Percentiles rank a stretch among this genome's conserved stretches.
Conservation (phyloP, 2,113 vertebrate genomes). For the Vimba vimba region DNA sequence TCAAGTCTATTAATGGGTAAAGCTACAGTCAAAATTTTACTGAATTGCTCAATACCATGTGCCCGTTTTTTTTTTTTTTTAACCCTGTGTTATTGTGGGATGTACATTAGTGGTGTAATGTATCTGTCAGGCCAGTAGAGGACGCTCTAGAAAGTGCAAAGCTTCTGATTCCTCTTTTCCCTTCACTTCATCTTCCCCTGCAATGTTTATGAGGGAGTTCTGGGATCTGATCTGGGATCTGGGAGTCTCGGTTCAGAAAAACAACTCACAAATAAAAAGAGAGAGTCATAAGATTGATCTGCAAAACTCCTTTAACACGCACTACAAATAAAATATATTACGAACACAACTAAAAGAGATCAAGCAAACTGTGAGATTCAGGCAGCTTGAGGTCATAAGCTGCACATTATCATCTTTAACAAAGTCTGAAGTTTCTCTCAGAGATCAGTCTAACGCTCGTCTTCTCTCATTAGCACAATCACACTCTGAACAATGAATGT, state of each 20-base stretch:
- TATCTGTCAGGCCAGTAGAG: neutral
- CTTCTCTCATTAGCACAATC: conserved; percentile 13
- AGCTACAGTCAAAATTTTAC: no score
- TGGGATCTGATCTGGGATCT: neutral
- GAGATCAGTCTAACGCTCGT: neutral
- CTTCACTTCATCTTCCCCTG: neutral
- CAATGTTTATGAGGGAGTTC: neutral
- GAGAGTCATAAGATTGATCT: neutral
- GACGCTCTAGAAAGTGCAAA: neutral
- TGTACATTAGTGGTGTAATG: neutral
- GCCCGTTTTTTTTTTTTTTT: no score
- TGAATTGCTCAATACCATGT: no score
- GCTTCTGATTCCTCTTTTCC: neutral
- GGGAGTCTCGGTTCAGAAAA: neutral
- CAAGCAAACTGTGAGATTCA: neutral
- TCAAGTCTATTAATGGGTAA: no score
- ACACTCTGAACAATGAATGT: neutral
- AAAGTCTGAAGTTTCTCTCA: neutral
- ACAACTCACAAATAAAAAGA: neutral
- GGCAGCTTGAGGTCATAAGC: neutral
- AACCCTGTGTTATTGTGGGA: neutral
- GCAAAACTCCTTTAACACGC: neutral
- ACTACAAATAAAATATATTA: no score
- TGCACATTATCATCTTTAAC: neutral
- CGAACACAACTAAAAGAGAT: no score